Conservation (phyloP, 2,113 vertebrate genomes). For the Apus apus region DNA sequence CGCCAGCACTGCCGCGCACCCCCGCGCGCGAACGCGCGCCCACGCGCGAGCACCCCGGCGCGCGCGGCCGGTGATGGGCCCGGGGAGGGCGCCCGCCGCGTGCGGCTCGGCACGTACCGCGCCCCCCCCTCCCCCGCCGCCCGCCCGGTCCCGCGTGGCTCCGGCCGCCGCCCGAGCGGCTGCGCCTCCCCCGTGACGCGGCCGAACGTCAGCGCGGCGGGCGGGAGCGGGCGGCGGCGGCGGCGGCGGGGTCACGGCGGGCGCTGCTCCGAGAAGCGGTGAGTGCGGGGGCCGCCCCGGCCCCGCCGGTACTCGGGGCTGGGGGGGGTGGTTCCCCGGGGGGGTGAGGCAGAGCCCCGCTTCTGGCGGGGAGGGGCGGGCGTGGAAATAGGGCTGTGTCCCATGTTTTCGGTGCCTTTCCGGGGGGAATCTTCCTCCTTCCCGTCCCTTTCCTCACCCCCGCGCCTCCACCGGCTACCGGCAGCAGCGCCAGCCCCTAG, state of each 20-base stretch:
- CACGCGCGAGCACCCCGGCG: not conserved
- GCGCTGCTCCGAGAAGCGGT: not conserved
- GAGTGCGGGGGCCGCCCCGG: not conserved
- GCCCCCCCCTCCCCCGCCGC: not conserved
- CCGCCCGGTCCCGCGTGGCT: not conserved
- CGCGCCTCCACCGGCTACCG: not conserved
- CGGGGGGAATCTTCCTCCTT: not conserved
- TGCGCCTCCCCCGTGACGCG: not conserved
- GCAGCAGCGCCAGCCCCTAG: not conserved
- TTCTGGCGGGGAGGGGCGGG: not conserved
- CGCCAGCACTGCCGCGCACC: too few relatives aligned
- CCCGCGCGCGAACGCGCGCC: not conserved
- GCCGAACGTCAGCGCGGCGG: not conserved
- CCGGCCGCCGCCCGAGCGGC: not conserved
- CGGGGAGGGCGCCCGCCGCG: not conserved
- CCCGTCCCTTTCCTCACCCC: not conserved
- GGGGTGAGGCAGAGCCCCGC: not conserved
- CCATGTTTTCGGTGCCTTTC: not conserved
- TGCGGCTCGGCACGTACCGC: not conserved
- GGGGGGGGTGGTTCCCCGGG: not conserved
- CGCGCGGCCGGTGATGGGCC: not conserved
- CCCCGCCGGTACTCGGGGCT: not conserved
- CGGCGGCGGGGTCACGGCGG: not conserved
- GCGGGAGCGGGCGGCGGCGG: not conserved
- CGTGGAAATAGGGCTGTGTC: not conserved